Conservation (phyloP, 2,113 vertebrate genomes). For the Hemibagrus wyckioides region DNA sequence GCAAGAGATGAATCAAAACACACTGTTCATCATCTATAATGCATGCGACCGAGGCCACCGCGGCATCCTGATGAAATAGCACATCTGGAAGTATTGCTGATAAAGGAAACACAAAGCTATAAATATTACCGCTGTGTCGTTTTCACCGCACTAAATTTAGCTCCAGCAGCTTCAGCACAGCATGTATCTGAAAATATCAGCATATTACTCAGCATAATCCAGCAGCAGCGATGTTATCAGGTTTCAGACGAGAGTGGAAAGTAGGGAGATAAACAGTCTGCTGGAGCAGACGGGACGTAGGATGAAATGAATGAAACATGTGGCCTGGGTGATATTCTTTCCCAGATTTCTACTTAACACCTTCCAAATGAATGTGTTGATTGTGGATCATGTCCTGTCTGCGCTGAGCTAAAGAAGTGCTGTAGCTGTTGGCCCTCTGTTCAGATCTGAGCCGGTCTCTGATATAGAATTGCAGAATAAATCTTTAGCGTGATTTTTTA, state of each 20-base stretch:
- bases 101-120: conserved; percentile 28
- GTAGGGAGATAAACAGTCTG: conserved; percentile 35
- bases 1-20: conserved; percentile 27
- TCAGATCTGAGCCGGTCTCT: not conserved
- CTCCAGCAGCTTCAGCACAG: conserved; percentile 34
- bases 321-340: not conserved
- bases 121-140: conserved; percentile 27
- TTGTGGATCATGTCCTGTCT: conserved; percentile 12
- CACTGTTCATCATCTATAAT: conserved; percentile 28
- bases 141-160: conserved; percentile 44
- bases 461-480: not conserved
- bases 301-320: conserved; percentile 35
- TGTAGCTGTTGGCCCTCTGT: not conserved
- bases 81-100: conserved; percentile 6
- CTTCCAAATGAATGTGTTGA: conserved; percentile 28
- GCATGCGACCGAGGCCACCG: not conserved
- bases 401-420: conserved; percentile 7
- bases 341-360: conserved; percentile 26
- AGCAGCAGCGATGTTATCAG: conserved; percentile 33
- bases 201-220: conserved; percentile 38
- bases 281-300: conserved; percentile 15
- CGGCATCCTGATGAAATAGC: conserved; percentile 24
- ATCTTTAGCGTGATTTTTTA: not conserved
- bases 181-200: conserved; percentile 33
- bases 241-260: conserved; percentile 21